Conservation (phyloP, 2,113 vertebrate species). For the Tachysurus vachellii region DNA sequence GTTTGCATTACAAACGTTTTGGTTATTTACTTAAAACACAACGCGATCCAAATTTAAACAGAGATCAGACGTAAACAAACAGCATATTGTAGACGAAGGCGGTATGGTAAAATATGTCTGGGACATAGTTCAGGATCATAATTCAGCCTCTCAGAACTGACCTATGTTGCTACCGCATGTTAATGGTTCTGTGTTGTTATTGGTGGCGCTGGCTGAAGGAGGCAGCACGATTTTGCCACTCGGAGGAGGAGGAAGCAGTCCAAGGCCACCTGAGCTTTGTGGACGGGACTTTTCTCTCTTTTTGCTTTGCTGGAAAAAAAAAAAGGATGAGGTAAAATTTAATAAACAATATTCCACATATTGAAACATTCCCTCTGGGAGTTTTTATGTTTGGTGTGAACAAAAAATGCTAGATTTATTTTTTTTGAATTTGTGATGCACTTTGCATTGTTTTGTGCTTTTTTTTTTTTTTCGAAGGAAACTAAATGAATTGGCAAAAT, state of each 20-base stretch:
- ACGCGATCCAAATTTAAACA: neutral
- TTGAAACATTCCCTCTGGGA: neutral
- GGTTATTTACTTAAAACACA: neutral
- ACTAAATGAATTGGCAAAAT: too few species aligned
- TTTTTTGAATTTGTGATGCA: too few species aligned
- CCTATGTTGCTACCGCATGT: constrained; percentile 71
- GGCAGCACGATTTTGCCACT: constrained; percentile 81
- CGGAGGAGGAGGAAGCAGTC: constrained; percentile 88
- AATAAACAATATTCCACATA: neutral
- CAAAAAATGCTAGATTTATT: too few species aligned
- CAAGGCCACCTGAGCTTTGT: constrained; percentile 78
- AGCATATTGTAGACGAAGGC: neutral
- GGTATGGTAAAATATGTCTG: neutral
- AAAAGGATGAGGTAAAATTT: neutral
- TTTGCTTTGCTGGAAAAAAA: constrained; percentile 75
- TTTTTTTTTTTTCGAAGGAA: too few species aligned
- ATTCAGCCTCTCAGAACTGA: constrained; percentile 18
- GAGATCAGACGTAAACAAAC: neutral
- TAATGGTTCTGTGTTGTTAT: constrained; percentile 74
- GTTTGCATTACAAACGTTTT: neutral
- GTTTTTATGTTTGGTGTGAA: too few species aligned
- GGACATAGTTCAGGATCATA: neutral
- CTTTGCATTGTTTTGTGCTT: too few species aligned
- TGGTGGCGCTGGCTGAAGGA: constrained; percentile 73
- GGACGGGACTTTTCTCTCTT: constrained; percentile 86